Evolutionary conservation across 1,140 invertebrate species (phyloP), one percentile per base, ranked within the genome.

Genomic region (Dermatophagoides farinae): DNA sequence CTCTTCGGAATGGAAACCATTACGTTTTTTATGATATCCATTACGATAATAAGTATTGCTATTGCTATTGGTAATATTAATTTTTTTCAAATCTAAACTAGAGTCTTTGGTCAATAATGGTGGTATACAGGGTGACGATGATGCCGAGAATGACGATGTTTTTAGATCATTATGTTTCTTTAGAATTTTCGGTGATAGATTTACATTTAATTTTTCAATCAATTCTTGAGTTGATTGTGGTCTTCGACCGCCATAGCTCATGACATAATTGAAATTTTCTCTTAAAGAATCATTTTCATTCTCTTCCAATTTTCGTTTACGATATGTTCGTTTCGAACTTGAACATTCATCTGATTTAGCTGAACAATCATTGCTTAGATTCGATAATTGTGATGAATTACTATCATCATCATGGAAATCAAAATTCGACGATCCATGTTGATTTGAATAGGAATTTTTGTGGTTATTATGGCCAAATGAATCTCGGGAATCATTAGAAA

Each of bases 181-280:
- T 4, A n/a, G 11, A 1, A 38, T 37, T 10, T 25, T 14, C n/a
- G 57, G 14, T 4, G 10, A 10, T n/a, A 58, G 9, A 16, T 58
- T 31, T 38, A 57, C 23, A 25, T 57, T 57, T 5, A 46, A 46
- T 23, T 58, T 58, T 46, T 58, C 47, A 10, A 39, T 38, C 23
- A 58, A 49, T 49, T 58, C 57, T 31, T 58, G 39, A 5, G 57
- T 58, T 16, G 57, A 31, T 46, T 58, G 57, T 58, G 44, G 22
- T 46, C 43, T 1, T 4, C 43, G 39, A 6, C 39, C 37, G 47
- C 57, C 39, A 16, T 14, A 55, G 23, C n/a, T 55, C 31, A 49
- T 41, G 23, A 46, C 23, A n/a, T 14, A 41, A 39, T 58, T 58
- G 20, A 58, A 5, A 18, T 58, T 58, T 10, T 58, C 57, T 2